phyloP scores from a whole-genome alignment of 2,888 invertebrate genomes.

The Clepsis dumicolana region DNA sequence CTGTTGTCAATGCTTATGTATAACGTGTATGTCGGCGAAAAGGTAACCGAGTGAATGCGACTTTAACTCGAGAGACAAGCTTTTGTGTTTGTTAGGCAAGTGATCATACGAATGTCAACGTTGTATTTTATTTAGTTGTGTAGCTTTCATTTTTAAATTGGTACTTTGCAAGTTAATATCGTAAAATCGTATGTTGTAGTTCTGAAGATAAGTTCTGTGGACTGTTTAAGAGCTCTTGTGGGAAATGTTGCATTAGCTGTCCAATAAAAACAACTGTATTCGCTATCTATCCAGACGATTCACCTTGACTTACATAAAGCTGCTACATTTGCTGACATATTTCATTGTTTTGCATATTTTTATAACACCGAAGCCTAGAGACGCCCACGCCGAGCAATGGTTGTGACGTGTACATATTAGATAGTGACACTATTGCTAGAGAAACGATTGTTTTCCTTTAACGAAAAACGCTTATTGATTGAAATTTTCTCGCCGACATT shows the following conservation, averaged over 20 bases:
- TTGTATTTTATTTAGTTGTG: too few relatives aligned
- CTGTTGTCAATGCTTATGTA: background rate
- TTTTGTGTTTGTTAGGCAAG: background rate
- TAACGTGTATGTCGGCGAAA: background rate
- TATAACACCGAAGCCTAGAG: background rate
- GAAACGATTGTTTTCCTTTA: constrained; percentile 5
- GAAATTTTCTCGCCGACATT: background rate
- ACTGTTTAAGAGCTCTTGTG: too few relatives aligned
- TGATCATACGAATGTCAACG: too few relatives aligned
- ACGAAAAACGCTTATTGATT: constrained; percentile 3
- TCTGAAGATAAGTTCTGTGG: too few relatives aligned
- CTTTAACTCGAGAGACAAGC: background rate
- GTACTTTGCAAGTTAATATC: too few relatives aligned
- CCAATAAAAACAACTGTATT: too few relatives aligned
- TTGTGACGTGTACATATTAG: constrained; percentile 32
- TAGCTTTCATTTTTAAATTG: too few relatives aligned
- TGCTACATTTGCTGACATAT: background rate
- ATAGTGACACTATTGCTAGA: constrained; percentile 12
- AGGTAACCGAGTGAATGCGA: background rate
- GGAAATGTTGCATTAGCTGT: too few relatives aligned
- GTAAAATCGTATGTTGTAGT: too few relatives aligned
- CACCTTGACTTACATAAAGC: background rate
- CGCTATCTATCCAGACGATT: background rate
- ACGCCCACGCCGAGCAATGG: constrained; percentile 18
- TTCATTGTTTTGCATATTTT: constrained; percentile 19